Evolutionary conservation across 1,140 invertebrate species (phyloP).

Genomic region (Sycophila sp.): DNA sequence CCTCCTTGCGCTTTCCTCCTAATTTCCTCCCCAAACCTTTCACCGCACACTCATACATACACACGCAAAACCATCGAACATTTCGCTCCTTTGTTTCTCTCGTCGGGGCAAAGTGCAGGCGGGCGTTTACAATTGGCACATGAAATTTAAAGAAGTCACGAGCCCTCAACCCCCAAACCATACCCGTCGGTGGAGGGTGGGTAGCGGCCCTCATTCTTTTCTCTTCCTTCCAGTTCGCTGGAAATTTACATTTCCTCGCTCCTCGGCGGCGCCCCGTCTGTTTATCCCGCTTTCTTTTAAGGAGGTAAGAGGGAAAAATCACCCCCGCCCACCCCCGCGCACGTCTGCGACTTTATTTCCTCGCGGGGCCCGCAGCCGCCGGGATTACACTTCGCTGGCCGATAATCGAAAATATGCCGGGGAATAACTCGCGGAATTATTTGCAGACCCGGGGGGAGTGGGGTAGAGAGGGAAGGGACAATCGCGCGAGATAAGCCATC

Average conservation of each 20-base stretch:
- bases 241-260: constrained; percentile 67
- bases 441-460: constrained; percentile 42
- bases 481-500: constrained; percentile 37
- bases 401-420: constrained; percentile 66
- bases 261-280: constrained; percentile 54
- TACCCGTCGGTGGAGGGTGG: constrained; percentile 47
- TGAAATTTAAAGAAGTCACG: constrained; percentile 65
- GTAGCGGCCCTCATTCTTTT: constrained; percentile 65
- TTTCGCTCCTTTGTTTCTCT: constrained; percentile 38
- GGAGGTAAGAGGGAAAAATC: constrained; percentile 44
- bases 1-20: too few relatives aligned
- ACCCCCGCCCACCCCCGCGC: neutral
- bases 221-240: constrained; percentile 64
- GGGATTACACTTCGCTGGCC: constrained; percentile 63
- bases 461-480: neutral
- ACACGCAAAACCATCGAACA: neutral
- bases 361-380: constrained; percentile 53
- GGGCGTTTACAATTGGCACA: constrained; percentile 66
- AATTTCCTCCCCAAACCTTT: constrained; percentile 28
- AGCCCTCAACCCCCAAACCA: constrained; percentile 52
- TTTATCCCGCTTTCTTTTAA: constrained; percentile 67
- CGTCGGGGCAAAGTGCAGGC: constrained; percentile 56
- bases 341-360: constrained; percentile 9
- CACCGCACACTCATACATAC: constrained; percentile 21
- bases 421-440: constrained; percentile 60